Evolutionary conservation across 2,113 vertebrate species (phyloP), one percentile per base, ranked within the genome.

Genomic region (Cyprinus carpio): DNA sequence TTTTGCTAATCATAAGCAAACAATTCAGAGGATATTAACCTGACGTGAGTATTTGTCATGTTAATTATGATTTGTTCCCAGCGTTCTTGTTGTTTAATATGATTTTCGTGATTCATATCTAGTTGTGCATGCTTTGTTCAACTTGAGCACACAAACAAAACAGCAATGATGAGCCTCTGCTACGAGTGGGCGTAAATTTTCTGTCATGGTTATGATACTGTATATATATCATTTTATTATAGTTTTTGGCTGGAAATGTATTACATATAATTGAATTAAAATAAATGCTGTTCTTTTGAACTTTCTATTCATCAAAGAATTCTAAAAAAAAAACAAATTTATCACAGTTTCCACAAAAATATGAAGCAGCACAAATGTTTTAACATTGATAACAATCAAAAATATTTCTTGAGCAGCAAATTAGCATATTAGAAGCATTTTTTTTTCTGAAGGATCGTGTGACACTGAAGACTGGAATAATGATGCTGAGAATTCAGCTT

Each of bases 1-100:
- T 72, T 40, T 72, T n/a, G 34, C 10, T 83, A 78, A 83, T 85
- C 74, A 43, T 65, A 62, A 82, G 69, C 83, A 85, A 83, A 78
- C 51, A 31, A n/a, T 71, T 34, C 64, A 27, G 37, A 54, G 51
- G 31, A 71, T 71, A 77, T 74, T 79, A 62, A 34, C 74, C n/a
- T 65, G 87, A 75, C 62, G 12, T 2, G 15, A 23, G 18, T 65
- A 40, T 77, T 86, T 82, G 78, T 79, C 58, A 62, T 78, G 80
- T 23, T 84, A 78, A 84, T 69, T 46, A 60, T 64, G 71, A 74
- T 79, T 81, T 75, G 74, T 85, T 85, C 75, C 23, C n/a, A 69
- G 71, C 82, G 64, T 31, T n/a, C 40, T 84, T 56, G 31, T 58
- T 75, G 82, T 64, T 87, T 40, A 78, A 78, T 76, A 29, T 51